Conservation (phyloP, 2,888 invertebrate genomes). For the Aporophyla lueneburgensis region DNA sequence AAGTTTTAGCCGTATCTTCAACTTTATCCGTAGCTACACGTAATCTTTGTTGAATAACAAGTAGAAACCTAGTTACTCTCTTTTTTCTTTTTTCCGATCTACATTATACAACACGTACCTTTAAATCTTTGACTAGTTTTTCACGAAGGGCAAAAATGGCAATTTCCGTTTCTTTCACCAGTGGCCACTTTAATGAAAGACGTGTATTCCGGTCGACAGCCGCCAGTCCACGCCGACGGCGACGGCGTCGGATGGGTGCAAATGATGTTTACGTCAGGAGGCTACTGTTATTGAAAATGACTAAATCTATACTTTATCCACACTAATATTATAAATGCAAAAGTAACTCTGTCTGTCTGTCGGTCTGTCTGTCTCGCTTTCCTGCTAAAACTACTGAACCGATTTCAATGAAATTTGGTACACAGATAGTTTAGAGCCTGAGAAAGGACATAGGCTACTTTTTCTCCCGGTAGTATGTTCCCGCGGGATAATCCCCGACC, state of each 20-base stretch:
- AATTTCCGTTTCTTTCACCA: constrained; percentile 65
- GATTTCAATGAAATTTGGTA: too few species aligned
- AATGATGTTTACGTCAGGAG: constrained; percentile 27
- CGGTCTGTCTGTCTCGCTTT: too few species aligned
- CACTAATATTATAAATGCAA: too few species aligned
- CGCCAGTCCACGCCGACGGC: constrained; percentile 5
- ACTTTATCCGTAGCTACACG: not conserved
- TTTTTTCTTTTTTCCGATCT: constrained; percentile 8
- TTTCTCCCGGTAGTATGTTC: too few species aligned
- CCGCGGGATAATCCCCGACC: too few species aligned
- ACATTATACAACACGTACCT: constrained; percentile 14
- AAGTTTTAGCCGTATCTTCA: not conserved
- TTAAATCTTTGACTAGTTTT: constrained; percentile 45
- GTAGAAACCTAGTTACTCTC: not conserved
- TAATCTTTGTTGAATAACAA: constrained; percentile 12
- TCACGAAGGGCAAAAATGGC: constrained; percentile 54
- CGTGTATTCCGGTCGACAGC: constrained; percentile 44
- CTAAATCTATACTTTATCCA: too few species aligned
- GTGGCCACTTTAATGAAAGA: constrained; percentile 60
- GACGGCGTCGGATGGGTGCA: constrained; percentile 16
- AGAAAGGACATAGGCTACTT: too few species aligned
- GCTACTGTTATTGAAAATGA: constrained; percentile 38
- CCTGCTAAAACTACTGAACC: too few species aligned
- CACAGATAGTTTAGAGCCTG: too few species aligned
- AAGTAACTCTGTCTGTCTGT: too few species aligned